phyloP scores from a whole-genome alignment of 1,140 invertebrate species.

The Wiebesia pumilae region DNA sequence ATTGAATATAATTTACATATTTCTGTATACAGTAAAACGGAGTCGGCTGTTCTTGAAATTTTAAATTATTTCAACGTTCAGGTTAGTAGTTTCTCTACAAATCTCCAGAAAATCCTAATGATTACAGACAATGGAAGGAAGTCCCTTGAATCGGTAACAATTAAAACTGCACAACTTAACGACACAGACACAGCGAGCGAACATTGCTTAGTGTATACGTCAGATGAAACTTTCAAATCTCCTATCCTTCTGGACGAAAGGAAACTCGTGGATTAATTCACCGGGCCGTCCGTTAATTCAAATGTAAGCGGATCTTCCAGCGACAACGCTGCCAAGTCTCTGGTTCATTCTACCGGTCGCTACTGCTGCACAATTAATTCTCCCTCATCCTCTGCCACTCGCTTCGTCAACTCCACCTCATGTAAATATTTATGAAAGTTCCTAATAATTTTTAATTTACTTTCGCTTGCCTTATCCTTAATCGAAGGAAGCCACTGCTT shows the following conservation, averaged over 20 bases:
- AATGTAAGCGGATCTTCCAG: slow-evolving; percentile 9
- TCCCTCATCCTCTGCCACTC: not conserved
- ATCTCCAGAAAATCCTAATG: not conserved
- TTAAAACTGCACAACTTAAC: not conserved
- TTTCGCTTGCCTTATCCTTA: not conserved
- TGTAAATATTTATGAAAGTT: slow-evolving; percentile 4
- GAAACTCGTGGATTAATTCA: not conserved
- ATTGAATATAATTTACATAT: too few species aligned
- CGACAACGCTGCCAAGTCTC: not conserved
- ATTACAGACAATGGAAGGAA: not conserved
- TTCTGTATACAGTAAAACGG: not conserved
- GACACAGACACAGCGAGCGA: not conserved
- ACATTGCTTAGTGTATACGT: not conserved
- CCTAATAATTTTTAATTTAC: slow-evolving; percentile 7
- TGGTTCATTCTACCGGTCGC: not conserved
- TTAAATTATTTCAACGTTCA: not conserved
- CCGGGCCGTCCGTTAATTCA: not conserved
- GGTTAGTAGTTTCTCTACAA: not conserved
- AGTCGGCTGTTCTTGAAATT: not conserved
- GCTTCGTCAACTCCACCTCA: not conserved
- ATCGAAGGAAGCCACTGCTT: not conserved
- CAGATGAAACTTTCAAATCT: not conserved
- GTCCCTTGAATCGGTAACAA: not conserved
- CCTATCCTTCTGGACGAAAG: not conserved
- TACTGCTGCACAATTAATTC: slow-evolving; percentile 11